phyloP scores from a whole-genome alignment of 2,888 invertebrate genomes.

The Caenorhabditis becei region DNA sequence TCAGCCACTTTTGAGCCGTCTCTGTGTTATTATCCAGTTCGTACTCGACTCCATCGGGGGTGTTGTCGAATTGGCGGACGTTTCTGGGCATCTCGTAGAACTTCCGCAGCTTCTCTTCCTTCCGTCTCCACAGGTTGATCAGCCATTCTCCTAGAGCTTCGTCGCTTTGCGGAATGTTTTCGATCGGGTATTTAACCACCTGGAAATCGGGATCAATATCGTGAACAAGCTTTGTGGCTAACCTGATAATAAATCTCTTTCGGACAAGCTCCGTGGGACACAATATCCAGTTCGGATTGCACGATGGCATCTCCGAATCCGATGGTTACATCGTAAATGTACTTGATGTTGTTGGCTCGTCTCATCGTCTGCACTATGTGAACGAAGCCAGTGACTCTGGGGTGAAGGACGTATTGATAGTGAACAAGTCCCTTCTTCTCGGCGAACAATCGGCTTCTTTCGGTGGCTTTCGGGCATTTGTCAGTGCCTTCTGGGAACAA shows the following conservation, averaged over 20 bases:
- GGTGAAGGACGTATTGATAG: conserved; percentile 90
- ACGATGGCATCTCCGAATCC: conserved; percentile 88
- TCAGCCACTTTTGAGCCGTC: conserved; percentile 65
- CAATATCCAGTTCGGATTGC: conserved; percentile 87
- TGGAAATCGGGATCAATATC: conserved; percentile 37
- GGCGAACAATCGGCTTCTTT: conserved; percentile 88
- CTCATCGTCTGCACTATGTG: conserved; percentile 84
- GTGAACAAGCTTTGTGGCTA: conserved; percentile 80
- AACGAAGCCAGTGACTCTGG: conserved; percentile 89
- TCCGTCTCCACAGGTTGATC: conserved; percentile 81
- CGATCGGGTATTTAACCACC: conserved; percentile 72
- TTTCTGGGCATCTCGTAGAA: conserved; percentile 64
- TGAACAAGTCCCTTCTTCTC: conserved; percentile 83
- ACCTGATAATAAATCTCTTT: conserved; percentile 88
- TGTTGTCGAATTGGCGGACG: conserved; percentile 56
- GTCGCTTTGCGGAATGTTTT: conserved; percentile 79
- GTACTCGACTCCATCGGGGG: conserved; percentile 52
- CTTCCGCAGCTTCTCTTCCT: conserved; percentile 81
- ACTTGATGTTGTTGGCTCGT: conserved; percentile 86
- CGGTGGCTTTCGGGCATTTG: conserved; percentile 87
- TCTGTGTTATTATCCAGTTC: conserved; percentile 60
- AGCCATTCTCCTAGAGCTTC: conserved; percentile 81
- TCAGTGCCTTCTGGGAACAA: conserved; percentile 93
- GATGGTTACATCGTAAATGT: conserved; percentile 90
- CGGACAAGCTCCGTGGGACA: conserved; percentile 87